Evolutionary conservation across 2,888 invertebrate genomes (phyloP).

Genomic region (Cephus pulcher): DNA sequence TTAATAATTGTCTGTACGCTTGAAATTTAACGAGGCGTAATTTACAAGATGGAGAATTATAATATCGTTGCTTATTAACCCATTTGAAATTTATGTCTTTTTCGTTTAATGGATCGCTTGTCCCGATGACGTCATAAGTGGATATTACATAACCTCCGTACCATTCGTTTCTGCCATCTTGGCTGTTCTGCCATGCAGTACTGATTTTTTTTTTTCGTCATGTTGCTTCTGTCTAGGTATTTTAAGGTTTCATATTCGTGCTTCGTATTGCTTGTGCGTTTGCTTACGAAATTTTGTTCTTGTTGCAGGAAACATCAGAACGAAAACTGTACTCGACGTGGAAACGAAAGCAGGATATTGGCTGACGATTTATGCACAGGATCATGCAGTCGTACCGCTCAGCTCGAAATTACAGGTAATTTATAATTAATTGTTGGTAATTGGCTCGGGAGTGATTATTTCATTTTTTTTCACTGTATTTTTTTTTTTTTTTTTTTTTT

Average conservation of each 20-base stretch:
- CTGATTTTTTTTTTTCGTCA: too few species aligned
- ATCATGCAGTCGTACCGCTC: slow-evolving; percentile 88
- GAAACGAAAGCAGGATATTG: slow-evolving; percentile 91
- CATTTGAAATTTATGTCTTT: background rate
- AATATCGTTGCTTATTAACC: background rate
- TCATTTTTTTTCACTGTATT: background rate
- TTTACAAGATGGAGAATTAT: background rate
- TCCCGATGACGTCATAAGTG: background rate
- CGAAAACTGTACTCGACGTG: slow-evolving; percentile 86
- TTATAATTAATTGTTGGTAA: background rate
- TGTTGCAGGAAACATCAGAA: slow-evolving; percentile 83
- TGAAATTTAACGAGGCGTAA: background rate
- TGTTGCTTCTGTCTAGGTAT: too few species aligned
- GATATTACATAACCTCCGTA: background rate
- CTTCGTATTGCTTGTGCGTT: too few species aligned
- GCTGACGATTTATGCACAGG: slow-evolving; percentile 94
- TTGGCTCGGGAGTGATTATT: background rate
- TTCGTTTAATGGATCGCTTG: background rate
- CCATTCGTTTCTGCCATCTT: background rate
- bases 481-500: too few species aligned
- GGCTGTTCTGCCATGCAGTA: too few species aligned
- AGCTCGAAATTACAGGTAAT: slow-evolving; percentile 85
- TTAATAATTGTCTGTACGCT: background rate
- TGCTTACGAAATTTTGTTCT: slow-evolving; percentile 24
- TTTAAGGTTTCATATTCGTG: rapidly evolving